A percentile compares a stretch with the other conserved stretches of the same genome.
These are phyloP conservation scores for Chrysolina oricalcia DNA, from an alignment of 2,888 invertebrate genomes.

Conservation along the genomic window DNA sequence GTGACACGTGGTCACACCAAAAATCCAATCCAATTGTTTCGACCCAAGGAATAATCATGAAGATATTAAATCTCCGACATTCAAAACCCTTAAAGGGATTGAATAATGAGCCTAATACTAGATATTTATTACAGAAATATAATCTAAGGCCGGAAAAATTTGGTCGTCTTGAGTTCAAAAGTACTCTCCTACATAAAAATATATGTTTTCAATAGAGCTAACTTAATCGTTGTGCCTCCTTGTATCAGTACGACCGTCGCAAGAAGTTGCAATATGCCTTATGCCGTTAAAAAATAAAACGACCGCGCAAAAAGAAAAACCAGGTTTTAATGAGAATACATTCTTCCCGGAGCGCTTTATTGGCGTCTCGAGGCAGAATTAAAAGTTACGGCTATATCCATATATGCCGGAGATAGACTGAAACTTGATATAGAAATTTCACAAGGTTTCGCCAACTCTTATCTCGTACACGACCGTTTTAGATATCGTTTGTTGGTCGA, in stretches of 20 bases:
- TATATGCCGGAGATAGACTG: conserved; percentile 24
- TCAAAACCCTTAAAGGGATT: no score
- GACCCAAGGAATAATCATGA: no score
- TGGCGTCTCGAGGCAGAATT: conserved; percentile 18
- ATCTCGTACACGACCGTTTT: neutral
- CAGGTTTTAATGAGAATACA: conserved; percentile 30
- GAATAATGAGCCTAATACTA: no score
- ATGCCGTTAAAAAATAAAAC: conserved; percentile 31
- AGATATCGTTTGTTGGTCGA: conserved; percentile 12
- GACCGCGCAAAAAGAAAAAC: conserved; percentile 10
- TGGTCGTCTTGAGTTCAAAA: no score
- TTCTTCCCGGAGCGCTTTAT: conserved; percentile 30
- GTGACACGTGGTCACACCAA: no score
- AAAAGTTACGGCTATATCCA: conserved; percentile 29
- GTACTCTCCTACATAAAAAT: neutral
- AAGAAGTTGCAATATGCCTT: conserved; percentile 26
- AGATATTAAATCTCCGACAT: no score
- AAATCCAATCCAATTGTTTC: no score
- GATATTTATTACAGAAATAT: no score
- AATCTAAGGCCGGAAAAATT: no score
- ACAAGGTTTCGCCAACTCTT: conserved; percentile 10
- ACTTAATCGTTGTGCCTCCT: neutral
- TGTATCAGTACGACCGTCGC: neutral
- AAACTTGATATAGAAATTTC: conserved; percentile 24
- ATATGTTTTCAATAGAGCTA: neutral